Conservation (phyloP, 2,113 vertebrate genomes). For the Austrofundulus limnaeus region DNA sequence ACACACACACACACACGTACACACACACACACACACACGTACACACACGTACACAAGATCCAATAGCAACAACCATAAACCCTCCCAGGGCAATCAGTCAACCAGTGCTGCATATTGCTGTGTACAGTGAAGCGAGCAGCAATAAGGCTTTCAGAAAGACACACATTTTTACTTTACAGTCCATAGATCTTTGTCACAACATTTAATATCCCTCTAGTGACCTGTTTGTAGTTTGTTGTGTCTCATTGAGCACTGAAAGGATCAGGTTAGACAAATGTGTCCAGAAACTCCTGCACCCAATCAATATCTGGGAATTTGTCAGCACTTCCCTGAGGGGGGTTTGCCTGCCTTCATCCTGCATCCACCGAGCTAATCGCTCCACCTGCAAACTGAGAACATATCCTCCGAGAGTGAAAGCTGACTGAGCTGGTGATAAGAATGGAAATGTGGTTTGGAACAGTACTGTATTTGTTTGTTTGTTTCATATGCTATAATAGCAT, state of each 20-base stretch:
- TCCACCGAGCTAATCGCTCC: conserved; percentile 37
- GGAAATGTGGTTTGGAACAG: too few relatives aligned
- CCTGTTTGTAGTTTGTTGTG: conserved; percentile 19
- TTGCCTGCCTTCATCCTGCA: conserved; percentile 16
- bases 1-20: conserved; percentile 17
- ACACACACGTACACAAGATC: conserved; percentile 5
- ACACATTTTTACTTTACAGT: conserved; percentile 29
- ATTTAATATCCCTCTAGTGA: conserved; percentile 39
- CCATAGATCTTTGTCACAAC: conserved; percentile 60
- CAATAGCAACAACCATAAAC: conserved; percentile 37
- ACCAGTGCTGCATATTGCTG: conserved; percentile 41
- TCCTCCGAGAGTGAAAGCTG: conserved; percentile 22
- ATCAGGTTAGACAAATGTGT: conserved; percentile 56
- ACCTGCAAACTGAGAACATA: conserved; percentile 31
- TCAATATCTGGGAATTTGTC: conserved; percentile 69
- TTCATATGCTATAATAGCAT: too few relatives aligned
- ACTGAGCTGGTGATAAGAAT: not conserved
- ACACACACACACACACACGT: conserved; percentile 11
- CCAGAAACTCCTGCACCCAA: conserved; percentile 58
- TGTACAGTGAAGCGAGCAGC: conserved; percentile 39
- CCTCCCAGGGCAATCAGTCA: conserved; percentile 48
- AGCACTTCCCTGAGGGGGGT: conserved; percentile 44
- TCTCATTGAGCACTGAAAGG: conserved; percentile 41
- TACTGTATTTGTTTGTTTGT: too few relatives aligned
- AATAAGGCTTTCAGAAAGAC: conserved; percentile 47